Base-by-base conservation (phyloP, 2,888 invertebrate species). In the Charanyca ferruginea region DNA sequence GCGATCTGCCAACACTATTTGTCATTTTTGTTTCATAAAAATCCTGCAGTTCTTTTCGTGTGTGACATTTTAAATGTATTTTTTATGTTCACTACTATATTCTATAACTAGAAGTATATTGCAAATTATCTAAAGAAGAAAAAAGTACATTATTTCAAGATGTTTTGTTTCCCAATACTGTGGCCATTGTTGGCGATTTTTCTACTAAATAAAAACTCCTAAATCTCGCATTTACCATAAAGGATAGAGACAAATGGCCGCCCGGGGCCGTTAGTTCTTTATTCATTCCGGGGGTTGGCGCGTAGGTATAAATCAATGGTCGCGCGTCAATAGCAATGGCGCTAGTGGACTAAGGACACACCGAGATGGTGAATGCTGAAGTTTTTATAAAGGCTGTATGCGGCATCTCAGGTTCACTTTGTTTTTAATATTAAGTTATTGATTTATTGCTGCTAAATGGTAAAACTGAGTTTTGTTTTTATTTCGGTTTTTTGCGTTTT, bases 211-310 rank as follows among this genome's bases (percentile, higher is more conserved):
- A 89, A 89, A 87, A 86, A 79, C 87, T 83, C 88, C 87, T 93
- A 93, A 93, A 93, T 93, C 91, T 91, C 83, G 80, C 90, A 89
- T 93, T 94, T 92, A 90, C 90, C 89, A 91, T 89, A 91, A 90
- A 91, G 91, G 91, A 93, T 92, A 88, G 88, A 94, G 93, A 94
- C 91, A 93, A 94, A 94, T 94, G 90, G 91, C 78, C 84, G 83
- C 87, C 85, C 72, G 80, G 84, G 84, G 86, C 86, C 87, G 87
- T 84, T 83, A 77, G 84, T 91, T 87, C 88, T 89, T 93, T 93
- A 93, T 94, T 92, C 93, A 92, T 92, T 90, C 90, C 75, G 83
- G 81, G 93, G 93, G 91, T 85, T 83, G 87, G 86, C 63, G 79
- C 66, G 72, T 63, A n/a, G n/a, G n/a, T n/a, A 92, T 91, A 91